phyloP scores from a whole-genome alignment of 2,113 vertebrate genomes.

The Mionectes macconnelli region DNA sequence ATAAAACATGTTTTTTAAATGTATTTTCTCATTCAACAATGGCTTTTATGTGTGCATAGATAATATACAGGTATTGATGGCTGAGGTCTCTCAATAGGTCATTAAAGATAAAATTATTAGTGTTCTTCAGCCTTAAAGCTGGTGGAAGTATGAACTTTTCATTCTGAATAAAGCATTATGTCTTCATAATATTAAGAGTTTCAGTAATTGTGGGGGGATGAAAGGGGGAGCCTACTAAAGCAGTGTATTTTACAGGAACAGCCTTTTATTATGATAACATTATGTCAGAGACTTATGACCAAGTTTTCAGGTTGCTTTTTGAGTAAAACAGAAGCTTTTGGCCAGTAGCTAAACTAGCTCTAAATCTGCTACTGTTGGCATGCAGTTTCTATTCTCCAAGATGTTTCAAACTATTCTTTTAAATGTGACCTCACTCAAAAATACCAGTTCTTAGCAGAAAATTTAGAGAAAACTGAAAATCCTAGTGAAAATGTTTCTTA shows the following conservation, averaged over 20 bases:
- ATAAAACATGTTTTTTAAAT: not conserved
- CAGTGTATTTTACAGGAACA: not conserved
- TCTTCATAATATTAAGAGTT: not conserved
- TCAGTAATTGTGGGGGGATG: not conserved
- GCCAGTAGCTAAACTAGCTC: not conserved
- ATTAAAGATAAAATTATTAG: not conserved
- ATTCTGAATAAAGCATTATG: not conserved
- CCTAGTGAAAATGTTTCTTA: not conserved
- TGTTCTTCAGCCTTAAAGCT: not conserved
- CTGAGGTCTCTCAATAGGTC: not conserved
- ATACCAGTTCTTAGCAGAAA: not conserved
- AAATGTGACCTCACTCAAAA: not conserved
- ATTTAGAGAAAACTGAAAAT: not conserved
- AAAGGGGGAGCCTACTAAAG: not conserved
- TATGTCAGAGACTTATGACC: not conserved
- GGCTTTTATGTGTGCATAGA: not conserved
- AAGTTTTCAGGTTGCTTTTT: not conserved
- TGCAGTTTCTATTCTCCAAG: not conserved
- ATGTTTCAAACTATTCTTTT: not conserved
- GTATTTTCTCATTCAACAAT: not conserved
- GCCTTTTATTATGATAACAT: not conserved
- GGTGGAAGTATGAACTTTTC: not conserved
- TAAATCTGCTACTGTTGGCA: not conserved
- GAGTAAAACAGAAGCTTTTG: not conserved
- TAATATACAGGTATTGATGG: not conserved